phyloP scores from a whole-genome alignment of 2,888 invertebrate genomes.

The Harpalus rubripes region DNA sequence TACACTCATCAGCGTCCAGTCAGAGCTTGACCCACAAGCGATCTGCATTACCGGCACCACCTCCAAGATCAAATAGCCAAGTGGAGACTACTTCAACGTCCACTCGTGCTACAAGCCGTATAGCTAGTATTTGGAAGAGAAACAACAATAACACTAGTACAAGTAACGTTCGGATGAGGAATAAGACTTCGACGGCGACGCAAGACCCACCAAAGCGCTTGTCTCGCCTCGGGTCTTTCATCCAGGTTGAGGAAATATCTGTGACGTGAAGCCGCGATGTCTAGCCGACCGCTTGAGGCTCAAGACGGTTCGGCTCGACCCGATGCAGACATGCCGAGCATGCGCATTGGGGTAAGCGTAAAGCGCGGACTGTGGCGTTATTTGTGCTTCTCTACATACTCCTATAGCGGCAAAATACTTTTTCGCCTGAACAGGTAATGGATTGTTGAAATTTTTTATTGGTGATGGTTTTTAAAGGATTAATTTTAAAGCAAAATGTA shows the following conservation, averaged over 20 bases:
- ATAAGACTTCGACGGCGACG: conserved; percentile 69
- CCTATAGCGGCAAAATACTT: not conserved
- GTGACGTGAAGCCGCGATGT: conserved; percentile 33
- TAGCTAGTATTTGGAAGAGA: conserved; percentile 89
- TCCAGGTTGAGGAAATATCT: conserved; percentile 75
- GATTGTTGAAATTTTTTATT: too few species aligned
- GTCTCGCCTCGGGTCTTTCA: conserved; percentile 79
- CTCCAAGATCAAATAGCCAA: conserved; percentile 80
- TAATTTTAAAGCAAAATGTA: too few species aligned
- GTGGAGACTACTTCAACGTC: conserved; percentile 80
- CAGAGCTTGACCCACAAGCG: conserved; percentile 76
- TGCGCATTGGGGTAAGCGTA: conserved; percentile 19
- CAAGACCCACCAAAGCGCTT: conserved; percentile 76
- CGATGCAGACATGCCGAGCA: conserved; percentile 9
- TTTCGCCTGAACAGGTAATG: too few species aligned
- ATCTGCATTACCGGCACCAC: conserved; percentile 71
- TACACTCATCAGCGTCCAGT: conserved; percentile 80
- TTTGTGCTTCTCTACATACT: conserved; percentile 28
- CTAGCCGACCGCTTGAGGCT: not conserved
- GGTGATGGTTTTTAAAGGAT: too few species aligned
- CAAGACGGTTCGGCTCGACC: conserved; percentile 16
- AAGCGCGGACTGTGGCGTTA: conserved; percentile 3
- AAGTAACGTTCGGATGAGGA: conserved; percentile 70
- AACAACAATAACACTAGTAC: conserved; percentile 74
- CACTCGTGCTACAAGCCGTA: conserved; percentile 84